These are phyloP conservation scores for Leptinotarsa juncta DNA, from an alignment of 2,888 invertebrate genomes.

Conservation along the genomic window DNA sequence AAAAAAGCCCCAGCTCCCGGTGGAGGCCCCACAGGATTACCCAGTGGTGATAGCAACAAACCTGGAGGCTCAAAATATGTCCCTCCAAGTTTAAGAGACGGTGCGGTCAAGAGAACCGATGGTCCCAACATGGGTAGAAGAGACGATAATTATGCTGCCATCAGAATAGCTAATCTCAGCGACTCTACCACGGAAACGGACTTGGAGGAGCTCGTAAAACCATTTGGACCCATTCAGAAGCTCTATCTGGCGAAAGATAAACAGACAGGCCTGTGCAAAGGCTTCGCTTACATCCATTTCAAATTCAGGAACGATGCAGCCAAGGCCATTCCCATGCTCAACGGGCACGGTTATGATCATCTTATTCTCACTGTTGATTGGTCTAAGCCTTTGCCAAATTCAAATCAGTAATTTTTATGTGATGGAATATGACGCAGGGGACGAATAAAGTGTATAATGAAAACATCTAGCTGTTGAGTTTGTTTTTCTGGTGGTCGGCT, in stretches of 20 bases:
- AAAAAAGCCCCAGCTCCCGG: slow-evolving; percentile 66
- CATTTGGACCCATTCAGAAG: slow-evolving; percentile 93
- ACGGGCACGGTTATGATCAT: slow-evolving; percentile 97
- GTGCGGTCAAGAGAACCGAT: slow-evolving; percentile 77
- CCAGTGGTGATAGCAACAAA: slow-evolving; percentile 55
- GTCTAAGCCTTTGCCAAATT: slow-evolving; percentile 80
- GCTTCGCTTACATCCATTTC: slow-evolving; percentile 98
- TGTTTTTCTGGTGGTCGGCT: too few relatives aligned
- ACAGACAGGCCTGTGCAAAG: slow-evolving; percentile 88
- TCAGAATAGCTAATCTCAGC: slow-evolving; percentile 96
- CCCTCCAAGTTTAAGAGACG: slow-evolving; percentile 90
- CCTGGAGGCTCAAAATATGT: slow-evolving; percentile 79
- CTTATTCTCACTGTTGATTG: slow-evolving; percentile 98
- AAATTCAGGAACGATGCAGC: slow-evolving; percentile 91
- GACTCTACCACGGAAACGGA: slow-evolving; percentile 96
- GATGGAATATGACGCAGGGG: background rate
- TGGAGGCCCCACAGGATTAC: slow-evolving; percentile 46
- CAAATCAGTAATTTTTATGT: slow-evolving; percentile 32
- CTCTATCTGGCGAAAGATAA: slow-evolving; percentile 97
- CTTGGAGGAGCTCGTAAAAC: slow-evolving; percentile 94
- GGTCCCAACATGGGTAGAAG: slow-evolving; percentile 75
- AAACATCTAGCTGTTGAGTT: background rate
- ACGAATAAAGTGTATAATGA: slow-evolving; percentile 2
- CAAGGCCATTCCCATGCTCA: slow-evolving; percentile 87
- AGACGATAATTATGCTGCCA: slow-evolving; percentile 85